Conservation (phyloP, 1,140 invertebrate species). For the Kradibia gibbosae region DNA sequence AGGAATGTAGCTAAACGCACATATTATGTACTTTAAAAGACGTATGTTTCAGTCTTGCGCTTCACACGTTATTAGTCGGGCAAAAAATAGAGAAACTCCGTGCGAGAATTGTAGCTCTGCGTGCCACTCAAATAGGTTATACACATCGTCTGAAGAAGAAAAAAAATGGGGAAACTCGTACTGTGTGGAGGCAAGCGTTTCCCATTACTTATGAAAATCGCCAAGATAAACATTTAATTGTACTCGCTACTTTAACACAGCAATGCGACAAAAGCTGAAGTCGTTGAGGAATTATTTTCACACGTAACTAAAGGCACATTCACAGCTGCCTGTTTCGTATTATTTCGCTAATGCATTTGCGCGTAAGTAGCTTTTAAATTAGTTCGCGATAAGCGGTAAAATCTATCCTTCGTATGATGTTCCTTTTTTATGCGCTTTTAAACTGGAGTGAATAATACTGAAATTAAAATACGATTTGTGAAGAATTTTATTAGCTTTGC, state of each 20-base stretch:
- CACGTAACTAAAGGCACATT: neutral
- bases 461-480: too few relatives aligned
- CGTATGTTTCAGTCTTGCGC: neutral
- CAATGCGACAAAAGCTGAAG: neutral
- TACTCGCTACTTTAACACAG: neutral
- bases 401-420: too few relatives aligned
- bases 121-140: constrained; percentile 19
- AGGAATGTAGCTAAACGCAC: constrained; percentile 11
- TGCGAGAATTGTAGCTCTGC: constrained; percentile 1
- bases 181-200: neutral
- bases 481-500: too few relatives aligned
- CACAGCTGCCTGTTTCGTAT: neutral
- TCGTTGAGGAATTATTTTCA: neutral
- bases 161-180: neutral
- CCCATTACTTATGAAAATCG: constrained; percentile 16
- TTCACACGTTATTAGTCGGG: constrained; percentile 15
- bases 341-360: neutral
- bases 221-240: constrained; percentile 11
- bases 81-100: constrained; percentile 9
- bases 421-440: too few relatives aligned
- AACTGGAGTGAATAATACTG: too few relatives aligned
- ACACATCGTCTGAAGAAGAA: neutral
- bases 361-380: too few relatives aligned
- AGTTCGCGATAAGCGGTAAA: too few relatives aligned
- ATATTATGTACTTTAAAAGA: constrained; percentile 15